These are phyloP conservation scores for Uropetala carovei DNA, from an alignment of 2,888 invertebrate species.

Conservation along the genomic window DNA sequence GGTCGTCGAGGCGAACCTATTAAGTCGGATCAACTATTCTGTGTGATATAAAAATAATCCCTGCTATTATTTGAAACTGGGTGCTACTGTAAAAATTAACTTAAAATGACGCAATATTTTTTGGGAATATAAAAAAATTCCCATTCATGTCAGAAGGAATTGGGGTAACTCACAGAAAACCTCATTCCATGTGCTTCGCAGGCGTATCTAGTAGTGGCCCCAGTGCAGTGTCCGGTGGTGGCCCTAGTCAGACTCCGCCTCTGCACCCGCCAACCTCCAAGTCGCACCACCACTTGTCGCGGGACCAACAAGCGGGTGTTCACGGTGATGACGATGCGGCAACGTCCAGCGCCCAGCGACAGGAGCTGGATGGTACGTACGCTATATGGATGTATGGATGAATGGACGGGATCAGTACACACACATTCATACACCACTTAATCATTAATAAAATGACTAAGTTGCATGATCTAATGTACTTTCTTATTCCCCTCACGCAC, in stretches of 20 bases:
- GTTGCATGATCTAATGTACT: no score
- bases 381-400: neutral
- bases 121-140: no score
- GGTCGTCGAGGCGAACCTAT: no score
- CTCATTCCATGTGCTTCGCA: constrained; percentile 55
- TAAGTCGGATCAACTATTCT: no score
- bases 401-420: neutral
- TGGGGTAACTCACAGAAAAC: neutral
- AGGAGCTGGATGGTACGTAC: constrained; percentile 61
- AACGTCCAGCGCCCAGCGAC: constrained; percentile 50
- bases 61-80: no score
- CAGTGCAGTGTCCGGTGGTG: constrained; percentile 36
- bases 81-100: no score
- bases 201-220: constrained; percentile 43
- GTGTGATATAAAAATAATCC: no score
- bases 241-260: constrained; percentile 45
- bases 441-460: no score
- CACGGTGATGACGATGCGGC: constrained; percentile 41
- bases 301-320: constrained; percentile 53
- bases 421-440: no score
- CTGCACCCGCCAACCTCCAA: constrained; percentile 45
- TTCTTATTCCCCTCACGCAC: no score
- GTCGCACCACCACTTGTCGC: constrained; percentile 58
- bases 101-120: no score
- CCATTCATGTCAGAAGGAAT: neutral